Conservation (phyloP, 2,797 vertebrate genomes). For the Brachymystax lenok region DNA sequence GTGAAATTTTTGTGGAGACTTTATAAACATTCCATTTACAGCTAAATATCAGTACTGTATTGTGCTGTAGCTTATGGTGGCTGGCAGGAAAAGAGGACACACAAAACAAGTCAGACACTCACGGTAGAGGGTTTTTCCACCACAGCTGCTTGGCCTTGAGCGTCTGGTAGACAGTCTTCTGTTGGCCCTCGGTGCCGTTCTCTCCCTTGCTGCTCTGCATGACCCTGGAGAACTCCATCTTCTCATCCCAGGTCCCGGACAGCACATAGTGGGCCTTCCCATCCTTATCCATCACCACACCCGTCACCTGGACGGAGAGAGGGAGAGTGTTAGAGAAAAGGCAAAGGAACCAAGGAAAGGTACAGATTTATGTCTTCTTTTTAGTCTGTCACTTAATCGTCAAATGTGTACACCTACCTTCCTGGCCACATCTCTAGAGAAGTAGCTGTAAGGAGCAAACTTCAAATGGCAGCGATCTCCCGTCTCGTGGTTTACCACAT, state of each 20-base stretch:
- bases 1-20: too few relatives aligned
- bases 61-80: too few relatives aligned
- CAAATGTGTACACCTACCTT: conserved; percentile 77
- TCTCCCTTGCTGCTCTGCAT: conserved; percentile 81
- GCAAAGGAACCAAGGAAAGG: too few relatives aligned
- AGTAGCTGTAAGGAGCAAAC: conserved; percentile 98
- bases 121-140: conserved; percentile 91
- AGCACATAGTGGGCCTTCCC: conserved; percentile 91
- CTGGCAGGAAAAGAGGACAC: too few relatives aligned
- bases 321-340: not conserved
- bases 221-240: conserved; percentile 93
- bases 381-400: not conserved
- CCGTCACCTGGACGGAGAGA: conserved; percentile 82
- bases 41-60: too few relatives aligned
- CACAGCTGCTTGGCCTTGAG: conserved; percentile 87
- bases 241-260: conserved; percentile 95
- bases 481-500: conserved; percentile 92
- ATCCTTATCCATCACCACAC: conserved; percentile 87
- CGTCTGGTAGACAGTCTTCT: conserved; percentile 82
- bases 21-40: too few relatives aligned
- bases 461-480: conserved; percentile 95
- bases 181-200: conserved; percentile 85
- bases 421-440: conserved; percentile 91
- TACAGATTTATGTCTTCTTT: not conserved
- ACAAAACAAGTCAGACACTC: conserved; percentile 56